These are phyloP conservation scores for Cyprinella venusta DNA, from an alignment of 2,797 vertebrate species.

Conservation along the genomic window DNA sequence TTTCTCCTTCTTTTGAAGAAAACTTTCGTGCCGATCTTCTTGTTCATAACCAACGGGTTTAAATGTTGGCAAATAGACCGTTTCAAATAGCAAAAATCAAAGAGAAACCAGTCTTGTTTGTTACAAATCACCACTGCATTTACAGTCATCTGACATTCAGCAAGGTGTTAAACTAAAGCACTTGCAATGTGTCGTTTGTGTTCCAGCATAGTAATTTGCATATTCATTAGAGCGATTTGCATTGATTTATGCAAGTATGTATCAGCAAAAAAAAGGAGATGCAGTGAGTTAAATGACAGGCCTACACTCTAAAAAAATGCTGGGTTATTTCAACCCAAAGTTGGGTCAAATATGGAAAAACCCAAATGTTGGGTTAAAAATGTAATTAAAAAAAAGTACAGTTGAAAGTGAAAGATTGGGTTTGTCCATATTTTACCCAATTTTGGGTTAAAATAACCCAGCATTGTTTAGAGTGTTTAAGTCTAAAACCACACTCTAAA, in stretches of 20 bases:
- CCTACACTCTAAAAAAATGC: slow-evolving; percentile 1
- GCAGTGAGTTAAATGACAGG: slow-evolving; percentile 29
- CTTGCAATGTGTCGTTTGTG: slow-evolving; percentile 27
- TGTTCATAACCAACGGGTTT: neutral
- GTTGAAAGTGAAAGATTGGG: too few relatives aligned
- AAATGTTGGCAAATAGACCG: neutral
- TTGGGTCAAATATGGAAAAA: too few relatives aligned
- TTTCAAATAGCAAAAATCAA: slow-evolving; percentile 11
- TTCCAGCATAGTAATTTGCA: slow-evolving; percentile 33
- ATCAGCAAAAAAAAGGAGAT: slow-evolving; percentile 44
- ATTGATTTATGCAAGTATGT: slow-evolving; percentile 33
- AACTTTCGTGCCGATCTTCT: neutral
- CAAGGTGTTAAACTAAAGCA: slow-evolving; percentile 35
- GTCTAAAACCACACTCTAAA: too few relatives aligned
- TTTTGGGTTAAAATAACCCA: too few relatives aligned
- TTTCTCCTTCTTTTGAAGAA: slow-evolving; percentile 10
- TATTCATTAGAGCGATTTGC: slow-evolving; percentile 48
- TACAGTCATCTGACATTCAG: slow-evolving; percentile 26
- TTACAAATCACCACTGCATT: neutral
- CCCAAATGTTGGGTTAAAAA: too few relatives aligned
- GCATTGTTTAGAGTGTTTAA: too few relatives aligned
- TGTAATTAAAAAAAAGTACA: too few relatives aligned
- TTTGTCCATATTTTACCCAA: too few relatives aligned
- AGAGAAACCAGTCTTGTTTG: slow-evolving; percentile 11
- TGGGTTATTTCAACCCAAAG: too few relatives aligned